Evolutionary conservation across 2,888 invertebrate genomes (phyloP), one percentile per base, ranked within the genome.

Genomic region (Drosophila kambysellisi): DNA sequence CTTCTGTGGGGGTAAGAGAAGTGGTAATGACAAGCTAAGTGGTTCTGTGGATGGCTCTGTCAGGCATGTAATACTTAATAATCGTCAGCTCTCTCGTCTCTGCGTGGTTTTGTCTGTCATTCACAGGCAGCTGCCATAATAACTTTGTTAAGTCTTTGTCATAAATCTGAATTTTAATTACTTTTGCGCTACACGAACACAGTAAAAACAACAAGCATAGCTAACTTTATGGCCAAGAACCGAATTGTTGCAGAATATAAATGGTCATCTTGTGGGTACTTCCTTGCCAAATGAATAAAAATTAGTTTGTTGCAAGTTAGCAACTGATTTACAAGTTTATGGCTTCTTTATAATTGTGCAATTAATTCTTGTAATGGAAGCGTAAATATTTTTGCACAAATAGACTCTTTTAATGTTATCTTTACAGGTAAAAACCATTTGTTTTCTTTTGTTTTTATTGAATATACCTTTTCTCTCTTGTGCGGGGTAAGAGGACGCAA

Each of bases 101-200:
- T 32, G 62, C 33, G 8, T 33, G 63, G 41, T 52, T 76, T 60
- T 35, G 58, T 60, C 78, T 78, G 72, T 75, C 83, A 70, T 65
- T 71, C 63, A 65, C 71, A 70, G 69, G 37, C 74, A 73, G 64
- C 74, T 84, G 82, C 70, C 77, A 80, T 80, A 82, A 85, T 82
- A 85, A 78, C 74, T 70, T 73, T 74, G 74, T 76, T 85, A 89
- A 88, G 89, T 80, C 74, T 72, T 70, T 71, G 82, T 84, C 85
- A 78, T 89, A 88, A 88, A 89, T 85, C 75, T 82, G 58, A 70
- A 75, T 85, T 78, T 88, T 88, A 85, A 85, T 88, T 85, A 88
- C 80, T 82, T 83, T 57, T 68, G 62, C 54, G 64, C 52, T 60
- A 52, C 37, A 35, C 50, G 37, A 43, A 56, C 50, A 30, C 37